Percentiles rank a stretch among this genome's conserved stretches.
Evolutionary conservation across 2,888 invertebrate genomes (phyloP).

Genomic region (Apamea anceps): DNA sequence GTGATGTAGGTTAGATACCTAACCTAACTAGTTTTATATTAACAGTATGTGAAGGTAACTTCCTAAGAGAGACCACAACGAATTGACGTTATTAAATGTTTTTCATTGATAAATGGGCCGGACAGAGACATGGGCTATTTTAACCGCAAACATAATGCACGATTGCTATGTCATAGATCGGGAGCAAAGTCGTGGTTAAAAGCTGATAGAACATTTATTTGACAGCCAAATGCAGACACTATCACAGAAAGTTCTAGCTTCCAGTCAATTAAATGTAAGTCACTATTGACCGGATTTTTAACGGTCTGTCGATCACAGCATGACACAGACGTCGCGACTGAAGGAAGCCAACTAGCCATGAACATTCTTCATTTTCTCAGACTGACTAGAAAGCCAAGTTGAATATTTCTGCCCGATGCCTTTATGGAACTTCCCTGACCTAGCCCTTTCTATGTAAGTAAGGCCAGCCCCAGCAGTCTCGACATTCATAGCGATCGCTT

Average conservation of each 20-base stretch:
- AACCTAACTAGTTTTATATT: background rate
- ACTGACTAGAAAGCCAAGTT: background rate
- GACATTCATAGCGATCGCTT: no score
- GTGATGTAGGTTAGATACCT: background rate
- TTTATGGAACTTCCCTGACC: background rate
- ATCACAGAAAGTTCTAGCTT: background rate
- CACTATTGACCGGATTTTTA: background rate
- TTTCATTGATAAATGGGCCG: background rate
- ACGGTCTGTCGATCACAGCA: background rate
- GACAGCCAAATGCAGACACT: background rate
- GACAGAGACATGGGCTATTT: background rate
- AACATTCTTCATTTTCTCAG: background rate
- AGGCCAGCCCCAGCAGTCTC: no score
- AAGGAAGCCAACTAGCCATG: background rate
- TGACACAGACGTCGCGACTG: background rate
- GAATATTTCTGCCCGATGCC: background rate
- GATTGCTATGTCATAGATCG: background rate
- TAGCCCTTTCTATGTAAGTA: background rate
- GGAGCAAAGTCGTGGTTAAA: background rate
- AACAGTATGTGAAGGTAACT: background rate
- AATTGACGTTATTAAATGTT: background rate
- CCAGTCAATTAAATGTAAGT: background rate
- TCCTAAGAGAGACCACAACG: background rate
- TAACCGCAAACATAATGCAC: background rate
- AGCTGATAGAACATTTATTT: background rate